Evolutionary conservation across 1,140 invertebrate genomes (phyloP), one percentile per base, ranked within the genome.

Genomic region (Drosophila burlai): DNA sequence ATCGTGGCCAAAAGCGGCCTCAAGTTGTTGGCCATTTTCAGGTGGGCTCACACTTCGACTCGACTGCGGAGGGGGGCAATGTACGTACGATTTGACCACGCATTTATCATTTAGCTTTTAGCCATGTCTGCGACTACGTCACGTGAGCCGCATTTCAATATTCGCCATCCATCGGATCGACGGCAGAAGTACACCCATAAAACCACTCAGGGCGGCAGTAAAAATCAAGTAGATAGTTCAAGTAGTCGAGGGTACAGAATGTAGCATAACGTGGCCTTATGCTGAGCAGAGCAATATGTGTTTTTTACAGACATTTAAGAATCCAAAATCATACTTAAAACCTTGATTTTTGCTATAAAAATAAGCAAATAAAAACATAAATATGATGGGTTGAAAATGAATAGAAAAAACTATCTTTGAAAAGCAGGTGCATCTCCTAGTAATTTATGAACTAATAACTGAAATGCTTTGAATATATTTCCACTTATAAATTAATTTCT

Each of bases 1-100:
- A 45, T 81, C 79, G 77, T 81, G 83, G 55, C 83, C 83, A 84
- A 89, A 89, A 75, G 83, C 55, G 84, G 84, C 67, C 64, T 74
- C 50, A 89, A 89, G 68, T 68, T 89, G 72, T 66, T 80, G 68
- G 77, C 84, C 84, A 87, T 87, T 89, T 58, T 87, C 68, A 65
- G 83, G 83, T 61, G 60, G 42, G 46, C 57, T 26, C 18, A 40
- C 40, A 62, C 29, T 45, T 38, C 29, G 13, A 36, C 3, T 7
- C 31, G n/a, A 21, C 18, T n/a, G 13, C 18, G 18, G 11, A 10
- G 16, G 13, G 52, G 59, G 69, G 55, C 83, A 82, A 79, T 83
- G 67, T 69, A 63, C 67, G 26, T 73, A 52, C 54, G 18, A 38
- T 60, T 72, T 61, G 54, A 61, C 67, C 69, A 72, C 67, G 67